Percentiles rank a stretch among this genome's conserved stretches.
Conservation (phyloP, 2,888 invertebrate species). For the Noctua comes region DNA sequence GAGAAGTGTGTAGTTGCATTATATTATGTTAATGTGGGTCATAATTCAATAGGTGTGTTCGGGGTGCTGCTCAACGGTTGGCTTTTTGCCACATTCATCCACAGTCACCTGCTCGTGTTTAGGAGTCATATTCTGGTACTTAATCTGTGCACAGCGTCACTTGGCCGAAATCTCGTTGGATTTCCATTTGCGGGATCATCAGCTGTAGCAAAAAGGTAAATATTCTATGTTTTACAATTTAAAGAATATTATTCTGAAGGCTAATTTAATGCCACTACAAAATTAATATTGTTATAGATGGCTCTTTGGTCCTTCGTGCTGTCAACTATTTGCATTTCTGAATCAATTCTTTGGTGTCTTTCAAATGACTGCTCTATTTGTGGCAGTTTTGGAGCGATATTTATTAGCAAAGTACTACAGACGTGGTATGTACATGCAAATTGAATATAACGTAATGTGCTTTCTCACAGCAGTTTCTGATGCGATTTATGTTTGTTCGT, state of each 20-base stretch:
- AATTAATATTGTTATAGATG: conserved; percentile 82
- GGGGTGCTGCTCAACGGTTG: conserved; percentile 90
- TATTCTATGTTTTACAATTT: not conserved
- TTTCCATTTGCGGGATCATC: conserved; percentile 90
- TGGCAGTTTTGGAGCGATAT: conserved; percentile 88
- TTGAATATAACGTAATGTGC: not conserved
- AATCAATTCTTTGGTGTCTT: conserved; percentile 89
- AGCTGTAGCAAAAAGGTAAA: conserved; percentile 88
- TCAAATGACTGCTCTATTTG: conserved; percentile 87
- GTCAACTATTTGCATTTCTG: conserved; percentile 89
- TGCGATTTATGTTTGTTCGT: conserved; percentile 21
- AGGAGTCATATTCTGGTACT: conserved; percentile 89
- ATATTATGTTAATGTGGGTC: conserved; percentile 50
- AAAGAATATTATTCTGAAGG: not conserved
- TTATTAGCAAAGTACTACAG: conserved; percentile 85
- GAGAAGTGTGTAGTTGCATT: conserved; percentile 24
- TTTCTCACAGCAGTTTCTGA: not conserved
- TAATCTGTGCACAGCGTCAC: conserved; percentile 88
- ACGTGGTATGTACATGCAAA: conserved; percentile 79
- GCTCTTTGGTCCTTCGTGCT: conserved; percentile 89
- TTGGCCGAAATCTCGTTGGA: conserved; percentile 88
- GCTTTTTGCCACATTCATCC: conserved; percentile 89
- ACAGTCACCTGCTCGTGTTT: conserved; percentile 88
- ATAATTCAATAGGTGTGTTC: conserved; percentile 84
- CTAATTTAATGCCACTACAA: not conserved